phyloP scores from a whole-genome alignment of 2,113 vertebrate species.

The Miniopterus natalensis region DNA sequence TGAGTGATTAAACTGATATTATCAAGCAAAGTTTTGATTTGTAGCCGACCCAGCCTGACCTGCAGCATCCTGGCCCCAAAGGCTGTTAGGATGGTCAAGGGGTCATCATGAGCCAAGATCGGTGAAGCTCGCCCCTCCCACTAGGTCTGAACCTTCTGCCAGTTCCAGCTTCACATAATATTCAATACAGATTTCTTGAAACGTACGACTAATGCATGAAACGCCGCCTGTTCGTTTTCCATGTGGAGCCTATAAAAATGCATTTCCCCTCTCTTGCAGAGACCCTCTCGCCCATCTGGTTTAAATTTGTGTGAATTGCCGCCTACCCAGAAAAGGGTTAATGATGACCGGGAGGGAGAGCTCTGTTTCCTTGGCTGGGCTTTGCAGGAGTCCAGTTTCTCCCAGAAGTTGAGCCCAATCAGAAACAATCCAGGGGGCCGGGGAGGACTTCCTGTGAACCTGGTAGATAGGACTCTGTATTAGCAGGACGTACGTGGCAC shows the following conservation, averaged over 20 bases:
- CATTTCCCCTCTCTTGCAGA: neutral
- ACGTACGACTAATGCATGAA: neutral
- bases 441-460: constrained; percentile 34
- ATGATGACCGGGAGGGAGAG: neutral
- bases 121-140: neutral
- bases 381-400: constrained; percentile 64
- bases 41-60: neutral
- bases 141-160: neutral
- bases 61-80: neutral
- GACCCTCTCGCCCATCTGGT: constrained; percentile 74
- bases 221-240: constrained; percentile 2
- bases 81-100: neutral
- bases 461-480: neutral
- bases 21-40: constrained; percentile 53
- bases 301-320: constrained; percentile 76
- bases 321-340: constrained; percentile 75
- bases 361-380: constrained; percentile 63
- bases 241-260: neutral
- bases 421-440: neutral
- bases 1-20: neutral
- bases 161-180: neutral
- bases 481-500: neutral
- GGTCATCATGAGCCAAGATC: neutral
- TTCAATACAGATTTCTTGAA: neutral
- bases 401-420: constrained; percentile 52